Conservation (phyloP, 2,797 vertebrate species). For the Steatocranus sp. region DNA sequence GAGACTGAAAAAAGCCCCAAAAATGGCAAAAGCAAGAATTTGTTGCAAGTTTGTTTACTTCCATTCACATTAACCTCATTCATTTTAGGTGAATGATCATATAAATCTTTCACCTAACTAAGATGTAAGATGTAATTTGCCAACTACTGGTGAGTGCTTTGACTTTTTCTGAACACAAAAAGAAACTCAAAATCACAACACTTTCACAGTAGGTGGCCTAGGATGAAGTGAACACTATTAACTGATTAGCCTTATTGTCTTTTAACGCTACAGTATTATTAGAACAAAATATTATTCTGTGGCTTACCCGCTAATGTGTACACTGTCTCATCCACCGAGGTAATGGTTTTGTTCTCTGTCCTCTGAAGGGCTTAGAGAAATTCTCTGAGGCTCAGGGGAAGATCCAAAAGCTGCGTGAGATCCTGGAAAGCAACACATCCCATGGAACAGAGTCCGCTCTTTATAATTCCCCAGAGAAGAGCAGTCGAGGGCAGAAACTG, state of each 20-base stretch:
- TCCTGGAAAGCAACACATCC: background rate
- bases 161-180: background rate
- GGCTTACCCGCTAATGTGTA: background rate
- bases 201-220: background rate
- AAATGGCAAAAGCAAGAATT: background rate
- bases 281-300: background rate
- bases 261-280: background rate
- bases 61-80: background rate
- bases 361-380: background rate
- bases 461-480: background rate
- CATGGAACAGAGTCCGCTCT: background rate
- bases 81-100: background rate
- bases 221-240: rapidly evolving
- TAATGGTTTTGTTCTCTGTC: background rate
- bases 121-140: background rate
- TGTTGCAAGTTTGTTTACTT: background rate
- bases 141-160: background rate
- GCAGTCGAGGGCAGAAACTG: background rate
- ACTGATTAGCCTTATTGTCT: background rate
- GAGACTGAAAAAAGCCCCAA: background rate
- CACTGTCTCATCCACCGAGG: background rate
- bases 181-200: rapidly evolving
- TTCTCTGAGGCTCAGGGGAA: rapidly evolving
- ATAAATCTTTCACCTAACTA: background rate
- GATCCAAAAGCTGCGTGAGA: background rate